Percentiles rank a stretch among this genome's conserved stretches.
These are phyloP conservation scores for Pocillopora meandrina DNA, from an alignment of 92 coral and sea anemone genomes.

Conservation along the genomic window DNA sequence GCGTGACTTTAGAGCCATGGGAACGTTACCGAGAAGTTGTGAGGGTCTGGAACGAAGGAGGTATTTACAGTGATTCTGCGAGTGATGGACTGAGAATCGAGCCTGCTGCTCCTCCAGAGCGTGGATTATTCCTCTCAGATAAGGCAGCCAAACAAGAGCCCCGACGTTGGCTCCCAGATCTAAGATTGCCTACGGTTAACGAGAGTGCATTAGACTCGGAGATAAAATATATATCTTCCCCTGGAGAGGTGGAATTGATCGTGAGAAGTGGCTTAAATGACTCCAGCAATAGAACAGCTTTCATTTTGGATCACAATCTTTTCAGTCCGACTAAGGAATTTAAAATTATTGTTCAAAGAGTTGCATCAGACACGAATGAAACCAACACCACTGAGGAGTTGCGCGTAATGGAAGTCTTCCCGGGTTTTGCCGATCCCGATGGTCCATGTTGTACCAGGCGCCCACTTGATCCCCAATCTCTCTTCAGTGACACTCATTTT, in stretches of 20 bases:
- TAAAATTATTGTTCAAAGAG: conserved; percentile 68
- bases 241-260: conserved; percentile 56
- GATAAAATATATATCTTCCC: conserved; percentile 67
- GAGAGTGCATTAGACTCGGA: conserved; percentile 62
- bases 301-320: conserved; percentile 56
- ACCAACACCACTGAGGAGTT: conserved; percentile 81
- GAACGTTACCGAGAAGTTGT: conserved; percentile 81
- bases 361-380: conserved; percentile 79
- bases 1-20: conserved; percentile 67
- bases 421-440: conserved; percentile 77
- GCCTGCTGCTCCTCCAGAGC: conserved; percentile 72
- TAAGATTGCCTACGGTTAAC: conserved; percentile 67
- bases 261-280: conserved; percentile 49
- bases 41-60: conserved; percentile 79
- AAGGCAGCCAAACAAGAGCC: conserved; percentile 70
- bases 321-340: conserved; percentile 76
- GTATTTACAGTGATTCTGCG: conserved; percentile 67
- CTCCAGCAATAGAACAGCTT: conserved; percentile 36
- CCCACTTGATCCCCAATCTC: conserved; percentile 45
- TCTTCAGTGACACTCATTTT: conserved; percentile 75
- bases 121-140: conserved; percentile 63
- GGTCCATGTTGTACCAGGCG: conserved; percentile 83
- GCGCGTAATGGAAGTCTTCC: conserved; percentile 59
- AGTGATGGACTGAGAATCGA: conserved; percentile 86
- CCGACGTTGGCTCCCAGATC: conserved; percentile 77